Evolutionary conservation across 2,113 vertebrate genomes (phyloP).

Genomic region (Fregata magnificens): DNA sequence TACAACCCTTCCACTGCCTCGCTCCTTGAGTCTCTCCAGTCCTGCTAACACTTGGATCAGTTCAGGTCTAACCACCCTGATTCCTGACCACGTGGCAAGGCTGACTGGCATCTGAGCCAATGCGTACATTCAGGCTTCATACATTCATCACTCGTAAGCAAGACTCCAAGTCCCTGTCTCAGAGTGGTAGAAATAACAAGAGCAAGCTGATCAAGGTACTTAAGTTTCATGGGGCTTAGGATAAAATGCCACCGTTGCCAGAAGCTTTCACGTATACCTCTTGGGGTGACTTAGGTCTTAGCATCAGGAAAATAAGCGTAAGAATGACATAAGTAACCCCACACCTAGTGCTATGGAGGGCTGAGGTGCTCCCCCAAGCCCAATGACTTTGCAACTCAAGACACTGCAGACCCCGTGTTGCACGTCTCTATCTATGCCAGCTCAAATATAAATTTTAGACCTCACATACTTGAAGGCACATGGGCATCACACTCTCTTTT

Average conservation of each 20-base stretch:
- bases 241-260: not conserved
- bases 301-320: not conserved
- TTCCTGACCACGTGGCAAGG: not conserved
- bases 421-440: not conserved
- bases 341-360: not conserved
- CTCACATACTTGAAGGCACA: not conserved
- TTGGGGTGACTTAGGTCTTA: not conserved
- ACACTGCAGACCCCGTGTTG: not conserved
- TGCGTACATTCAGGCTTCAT: not conserved
- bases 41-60: not conserved
- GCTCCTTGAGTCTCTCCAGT: not conserved
- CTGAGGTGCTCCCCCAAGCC: not conserved
- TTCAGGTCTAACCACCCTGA: not conserved
- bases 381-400: not conserved
- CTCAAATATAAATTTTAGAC: not conserved
- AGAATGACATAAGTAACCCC: not conserved
- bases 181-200: not conserved
- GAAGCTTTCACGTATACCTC: not conserved
- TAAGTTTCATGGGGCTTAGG: not conserved
- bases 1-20: not conserved
- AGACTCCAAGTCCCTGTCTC: not conserved
- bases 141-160: not conserved
- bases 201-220: not conserved
- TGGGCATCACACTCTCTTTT: not conserved
- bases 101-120: not conserved